These are phyloP conservation scores for Fulmarus glacialis DNA, from an alignment of 2,113 vertebrate species.

Conservation along the genomic window DNA sequence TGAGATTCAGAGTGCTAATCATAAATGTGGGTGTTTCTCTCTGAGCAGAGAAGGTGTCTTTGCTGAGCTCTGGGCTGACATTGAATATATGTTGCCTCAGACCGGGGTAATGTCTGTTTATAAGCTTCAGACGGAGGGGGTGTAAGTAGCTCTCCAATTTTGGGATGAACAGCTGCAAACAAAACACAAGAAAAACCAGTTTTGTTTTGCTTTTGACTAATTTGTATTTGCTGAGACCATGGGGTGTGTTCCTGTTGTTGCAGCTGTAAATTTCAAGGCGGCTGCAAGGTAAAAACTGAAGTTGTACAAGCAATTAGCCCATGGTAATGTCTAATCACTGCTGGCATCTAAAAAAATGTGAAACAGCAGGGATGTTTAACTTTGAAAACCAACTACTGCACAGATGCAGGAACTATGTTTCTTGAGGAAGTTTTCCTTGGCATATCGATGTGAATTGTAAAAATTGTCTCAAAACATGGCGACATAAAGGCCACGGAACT, in stretches of 20 bases:
- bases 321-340: constrained; percentile 37
- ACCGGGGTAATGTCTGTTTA: not conserved
- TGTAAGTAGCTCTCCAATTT: constrained; percentile 8
- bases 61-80: not conserved
- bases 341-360: constrained; percentile 26
- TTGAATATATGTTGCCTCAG: not conserved
- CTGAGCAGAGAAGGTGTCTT: not conserved
- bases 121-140: not conserved
- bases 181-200: not conserved
- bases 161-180: constrained; percentile 36
- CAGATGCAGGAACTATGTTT: constrained; percentile 22
- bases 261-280: constrained; percentile 43
- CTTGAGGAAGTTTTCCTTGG: constrained; percentile 48
- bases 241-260: constrained; percentile 37
- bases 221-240: constrained; percentile 20
- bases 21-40: not conserved
- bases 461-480: not conserved
- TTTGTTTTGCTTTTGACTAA: constrained; percentile 53
- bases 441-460: not conserved
- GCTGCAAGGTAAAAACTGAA: constrained; percentile 32
- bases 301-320: constrained; percentile 40
- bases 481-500: not conserved
- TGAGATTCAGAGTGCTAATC: not conserved
- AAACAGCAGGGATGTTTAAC: constrained; percentile 38
- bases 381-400: constrained; percentile 52